Percentiles rank a stretch among this genome's conserved stretches.
Evolutionary conservation across 1,140 invertebrate genomes (phyloP).

Genomic region (Paralvinella palmiformis): DNA sequence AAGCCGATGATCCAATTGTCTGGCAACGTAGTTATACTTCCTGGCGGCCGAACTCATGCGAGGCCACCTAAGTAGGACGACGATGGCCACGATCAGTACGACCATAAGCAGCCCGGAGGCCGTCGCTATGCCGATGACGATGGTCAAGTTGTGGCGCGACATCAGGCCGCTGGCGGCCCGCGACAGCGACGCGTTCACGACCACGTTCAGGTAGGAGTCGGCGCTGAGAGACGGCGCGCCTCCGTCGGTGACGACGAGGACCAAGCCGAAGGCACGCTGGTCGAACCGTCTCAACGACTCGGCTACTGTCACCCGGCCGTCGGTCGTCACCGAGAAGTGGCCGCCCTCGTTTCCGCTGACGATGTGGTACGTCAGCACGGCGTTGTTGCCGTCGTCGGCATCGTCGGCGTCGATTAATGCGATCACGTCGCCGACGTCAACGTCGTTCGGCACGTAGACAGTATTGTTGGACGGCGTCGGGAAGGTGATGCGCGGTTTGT

Average conservation of each 20-base stretch:
- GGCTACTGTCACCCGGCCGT: conserved; percentile 10
- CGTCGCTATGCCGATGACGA: conserved; percentile 5
- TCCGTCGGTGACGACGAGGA: conserved; percentile 5
- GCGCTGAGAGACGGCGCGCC: conserved; percentile 9
- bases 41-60: not conserved
- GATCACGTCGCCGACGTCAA: not conserved
- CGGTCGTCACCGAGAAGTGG: conserved; percentile 8
- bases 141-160: conserved; percentile 8
- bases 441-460: not conserved
- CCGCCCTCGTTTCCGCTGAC: not conserved
- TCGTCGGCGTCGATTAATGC: not conserved
- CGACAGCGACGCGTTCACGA: conserved; percentile 12
- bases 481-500: conserved; percentile 7
- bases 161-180: not conserved
- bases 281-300: conserved; percentile 2
- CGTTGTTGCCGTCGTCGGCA: not conserved
- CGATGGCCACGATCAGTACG: conserved; percentile 9
- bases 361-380: not conserved
- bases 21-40: conserved; percentile 3
- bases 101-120: conserved; percentile 5
- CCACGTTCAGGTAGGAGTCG: conserved; percentile 1
- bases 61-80: not conserved
- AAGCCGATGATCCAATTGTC: conserved; percentile 4
- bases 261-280: conserved; percentile 2
- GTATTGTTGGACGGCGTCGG: not conserved